Evolutionary conservation across 1,140 invertebrate species (phyloP).

Genomic region (Drosophila kohkoa): DNA sequence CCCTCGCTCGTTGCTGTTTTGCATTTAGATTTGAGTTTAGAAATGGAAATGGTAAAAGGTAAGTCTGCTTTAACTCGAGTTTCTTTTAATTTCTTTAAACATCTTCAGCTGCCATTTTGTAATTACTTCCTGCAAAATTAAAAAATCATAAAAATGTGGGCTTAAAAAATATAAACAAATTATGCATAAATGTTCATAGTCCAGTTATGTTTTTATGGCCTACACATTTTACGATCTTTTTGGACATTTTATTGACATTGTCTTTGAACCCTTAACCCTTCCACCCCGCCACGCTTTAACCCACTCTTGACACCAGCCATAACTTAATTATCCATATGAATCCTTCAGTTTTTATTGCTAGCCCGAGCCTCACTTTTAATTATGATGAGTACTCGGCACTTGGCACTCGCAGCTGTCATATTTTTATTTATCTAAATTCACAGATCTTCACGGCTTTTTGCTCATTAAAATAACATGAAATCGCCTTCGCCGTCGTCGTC

Average conservation of each 20-base stretch:
- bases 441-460: conserved; percentile 67
- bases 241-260: conserved; percentile 57
- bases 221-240: conserved; percentile 63
- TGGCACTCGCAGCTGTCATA: conserved; percentile 68
- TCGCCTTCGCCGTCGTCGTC: conserved; percentile 33
- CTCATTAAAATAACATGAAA: conserved; percentile 72
- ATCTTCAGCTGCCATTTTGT: conserved; percentile 1
- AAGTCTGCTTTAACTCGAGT: conserved; percentile 13
- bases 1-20: conserved; percentile 45
- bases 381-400: conserved; percentile 65
- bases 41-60: conserved; percentile 32
- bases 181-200: conserved; percentile 36
- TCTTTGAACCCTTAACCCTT: conserved; percentile 3
- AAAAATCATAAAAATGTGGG: conserved; percentile 32
- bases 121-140: conserved; percentile 20
- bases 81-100: not conserved
- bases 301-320: conserved; percentile 52
- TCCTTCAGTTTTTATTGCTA: conserved; percentile 72
- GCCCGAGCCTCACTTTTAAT: conserved; percentile 58
- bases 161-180: conserved; percentile 36
- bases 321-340: conserved; percentile 83
- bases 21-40: conserved; percentile 58
- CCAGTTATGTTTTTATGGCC: conserved; percentile 47
- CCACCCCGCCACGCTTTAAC: conserved; percentile 40
- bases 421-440: conserved; percentile 74